A percentile compares a stretch with the other conserved stretches of the same genome.
phyloP scores from a whole-genome alignment of 1,140 invertebrate genomes.

The Uloborus diversus region DNA sequence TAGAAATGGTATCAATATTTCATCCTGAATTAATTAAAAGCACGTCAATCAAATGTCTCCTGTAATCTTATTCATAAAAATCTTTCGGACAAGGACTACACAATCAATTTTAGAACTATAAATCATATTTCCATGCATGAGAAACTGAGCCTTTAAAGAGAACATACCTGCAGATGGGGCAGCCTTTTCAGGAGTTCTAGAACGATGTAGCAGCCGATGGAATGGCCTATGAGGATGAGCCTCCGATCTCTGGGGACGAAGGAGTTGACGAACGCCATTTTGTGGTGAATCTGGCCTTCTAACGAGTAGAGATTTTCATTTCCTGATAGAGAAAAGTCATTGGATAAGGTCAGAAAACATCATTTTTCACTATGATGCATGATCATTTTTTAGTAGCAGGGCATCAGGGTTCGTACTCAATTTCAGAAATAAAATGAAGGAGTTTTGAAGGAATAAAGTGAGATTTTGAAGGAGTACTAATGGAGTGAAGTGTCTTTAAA shows the following conservation, averaged over 20 bases:
- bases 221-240: conserved; percentile 83
- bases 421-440: no score
- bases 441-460: no score
- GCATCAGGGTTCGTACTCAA: no score
- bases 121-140: neutral
- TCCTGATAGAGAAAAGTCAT: conserved; percentile 58
- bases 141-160: neutral
- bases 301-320: conserved; percentile 73
- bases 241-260: conserved; percentile 75
- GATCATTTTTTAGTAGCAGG: no score
- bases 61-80: no score
- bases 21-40: no score
- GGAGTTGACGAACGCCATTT: conserved; percentile 77
- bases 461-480: no score
- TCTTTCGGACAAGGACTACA: neutral
- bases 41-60: no score
- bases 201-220: conserved; percentile 82
- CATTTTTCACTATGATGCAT: no score
- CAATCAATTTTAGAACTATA: neutral
- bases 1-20: no score
- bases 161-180: conserved; percentile 55
- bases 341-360: no score
- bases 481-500: no score
- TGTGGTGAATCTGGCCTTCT: conserved; percentile 81
- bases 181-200: conserved; percentile 75